Base-by-base conservation (phyloP, 2,113 vertebrate genomes). In the Petaurus breviceps region DNA sequence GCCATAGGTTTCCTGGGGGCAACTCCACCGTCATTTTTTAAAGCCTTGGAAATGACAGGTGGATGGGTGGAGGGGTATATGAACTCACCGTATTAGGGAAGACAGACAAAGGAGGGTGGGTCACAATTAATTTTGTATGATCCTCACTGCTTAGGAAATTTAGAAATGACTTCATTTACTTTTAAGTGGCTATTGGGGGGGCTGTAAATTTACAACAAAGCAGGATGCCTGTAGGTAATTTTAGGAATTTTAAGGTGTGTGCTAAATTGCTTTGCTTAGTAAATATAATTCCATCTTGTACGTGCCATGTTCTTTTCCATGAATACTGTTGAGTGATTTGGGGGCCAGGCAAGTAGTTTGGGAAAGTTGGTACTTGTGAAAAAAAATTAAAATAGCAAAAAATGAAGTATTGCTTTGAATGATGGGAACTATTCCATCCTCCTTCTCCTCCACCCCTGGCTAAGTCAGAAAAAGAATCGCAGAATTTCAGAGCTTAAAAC, bases 281-380 rank as follows among this genome's bases (percentile, higher is more conserved):
- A 19, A 94, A 92, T 28, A 1, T 31, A 37, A 47, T 3, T 47
- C 19, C 43, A 22, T 93, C 84, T 90, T 26, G 3, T 11, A 24
- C 37, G 23, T 49, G 23, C 6, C 19, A 49, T 52, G 46, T 93
- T 93, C 89, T 84, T 96, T 91, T 22, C 47, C 26, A 92, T 95
- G 52, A 94, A 55, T 90, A 37, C 77, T 77, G 68, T 8, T 84
- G 94, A 68, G 91, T 90, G 52, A 61, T 43, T 52, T 50, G 90
- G 46, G 31, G 84, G 90, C 26, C 3, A 16, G 28, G 23, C 91
- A 94, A 94, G 54, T 84, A n/a, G 49, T 37, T 14, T 14, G 61
- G 25, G 16, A 43, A 84, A 89, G 46, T 26, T 52, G 37, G 28
- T 46, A 8, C 54, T 22, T 23, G 11, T 9, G 47, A 51, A 43